These are phyloP conservation scores for Eciton burchellii DNA, from an alignment of 1,140 invertebrate genomes.

Conservation along the genomic window DNA sequence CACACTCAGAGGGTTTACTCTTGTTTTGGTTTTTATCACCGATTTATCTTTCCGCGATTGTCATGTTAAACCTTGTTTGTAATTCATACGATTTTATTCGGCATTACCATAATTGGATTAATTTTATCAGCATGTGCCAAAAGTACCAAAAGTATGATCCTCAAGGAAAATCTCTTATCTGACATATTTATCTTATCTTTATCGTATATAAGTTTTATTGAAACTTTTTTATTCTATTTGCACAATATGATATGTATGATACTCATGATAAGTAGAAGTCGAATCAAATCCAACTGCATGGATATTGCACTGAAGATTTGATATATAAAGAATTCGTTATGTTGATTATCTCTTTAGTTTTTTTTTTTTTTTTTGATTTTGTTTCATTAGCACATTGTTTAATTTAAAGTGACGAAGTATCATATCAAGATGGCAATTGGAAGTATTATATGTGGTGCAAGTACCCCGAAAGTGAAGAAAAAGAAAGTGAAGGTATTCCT, in stretches of 20 bases:
- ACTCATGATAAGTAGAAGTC: background rate
- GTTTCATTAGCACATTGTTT: conserved; percentile 77
- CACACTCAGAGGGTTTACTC: background rate
- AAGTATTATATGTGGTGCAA: conserved; percentile 83
- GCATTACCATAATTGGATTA: background rate
- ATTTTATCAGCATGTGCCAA: background rate
- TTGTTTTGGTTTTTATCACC: background rate
- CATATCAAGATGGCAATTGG: conserved; percentile 82
- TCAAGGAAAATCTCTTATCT: conserved; percentile 35
- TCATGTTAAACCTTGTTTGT: conserved; percentile 13
- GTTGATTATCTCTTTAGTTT: conserved; percentile 53
- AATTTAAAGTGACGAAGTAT: conserved; percentile 71
- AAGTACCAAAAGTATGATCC: background rate
- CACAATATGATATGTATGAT: background rate
- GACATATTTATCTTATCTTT: conserved; percentile 63
- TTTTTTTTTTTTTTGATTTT: conserved; percentile 63
- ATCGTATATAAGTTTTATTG: background rate
- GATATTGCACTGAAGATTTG: background rate
- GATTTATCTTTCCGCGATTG: conserved; percentile 21
- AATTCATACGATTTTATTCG: conserved; percentile 3
- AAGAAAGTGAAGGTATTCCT: conserved; percentile 84
- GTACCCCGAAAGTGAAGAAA: conserved; percentile 82
- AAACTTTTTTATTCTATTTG: conserved; percentile 1
- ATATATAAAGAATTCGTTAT: background rate
- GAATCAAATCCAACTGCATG: background rate